Base-by-base conservation (phyloP, 2,888 invertebrate species). In the Scrobipalpa atriplicella region DNA sequence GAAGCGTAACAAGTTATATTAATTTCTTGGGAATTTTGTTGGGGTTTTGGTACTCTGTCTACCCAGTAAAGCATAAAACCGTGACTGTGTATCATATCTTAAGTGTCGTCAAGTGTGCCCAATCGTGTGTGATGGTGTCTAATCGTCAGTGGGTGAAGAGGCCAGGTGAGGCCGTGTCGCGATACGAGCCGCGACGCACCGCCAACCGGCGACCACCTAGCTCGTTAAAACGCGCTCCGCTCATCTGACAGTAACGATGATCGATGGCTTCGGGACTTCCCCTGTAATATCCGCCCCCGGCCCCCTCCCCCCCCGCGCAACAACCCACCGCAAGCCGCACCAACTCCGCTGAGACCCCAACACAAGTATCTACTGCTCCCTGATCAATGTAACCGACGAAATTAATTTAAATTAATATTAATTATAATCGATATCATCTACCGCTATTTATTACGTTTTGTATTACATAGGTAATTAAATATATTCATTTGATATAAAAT, bases 241-340 rank as follows among this genome's bases (percentile, higher is more conserved):
- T 81, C 80, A 79, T 80, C 82, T 86, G 87, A 86, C 87, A 87
- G 83, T 86, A 86, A 87, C 86, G 87, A 87, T 87, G 87, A 87
- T 87, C 83, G 87, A 87, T 87, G 80, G 80, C 80, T 78, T 78
- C 77, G 81, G 80, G 84, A 84, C 85, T 87, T 87, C 86, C 86
- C 81, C 81, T 76, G 83, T 86, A 87, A 87, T 87, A 87, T 87
- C 87, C 87, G 87, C 78, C 81, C 78, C 70, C 73, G 66, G 71
- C 66, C 71, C 72, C 47, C 47, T 0, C 78, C 76, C 69, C 70
- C 73, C 67, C 71, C 68, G 70, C 72, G 70, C 69, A 74, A 76
- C 76, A 77, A 72, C 75, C 72, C 67, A 72, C 74, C 68, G 62
- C 66, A 21, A 66, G 38, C 66, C 61, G 36, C 66, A 65, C 58